phyloP scores from a whole-genome alignment of 2,113 vertebrate genomes.

The Mormoops blainvillei region DNA sequence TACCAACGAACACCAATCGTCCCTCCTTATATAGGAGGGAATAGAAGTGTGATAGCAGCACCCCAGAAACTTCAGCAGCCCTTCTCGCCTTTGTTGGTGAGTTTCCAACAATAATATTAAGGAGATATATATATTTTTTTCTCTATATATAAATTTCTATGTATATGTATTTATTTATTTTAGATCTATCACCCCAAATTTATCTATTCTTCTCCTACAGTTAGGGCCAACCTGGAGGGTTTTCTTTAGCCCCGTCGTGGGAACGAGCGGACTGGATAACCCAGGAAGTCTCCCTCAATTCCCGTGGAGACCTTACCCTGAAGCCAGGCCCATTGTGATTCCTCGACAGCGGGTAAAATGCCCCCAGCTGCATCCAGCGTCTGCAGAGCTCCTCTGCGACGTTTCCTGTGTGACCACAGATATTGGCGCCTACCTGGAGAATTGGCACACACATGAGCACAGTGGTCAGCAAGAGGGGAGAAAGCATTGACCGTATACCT shows the following conservation, averaged over 20 bases:
- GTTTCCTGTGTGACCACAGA: conserved; percentile 90
- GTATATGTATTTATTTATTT: background rate
- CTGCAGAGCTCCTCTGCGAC: conserved; percentile 89
- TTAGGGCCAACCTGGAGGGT: background rate
- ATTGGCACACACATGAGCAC: conserved; percentile 5
- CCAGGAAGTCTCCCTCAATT: background rate
- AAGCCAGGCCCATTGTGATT: conserved; percentile 89
- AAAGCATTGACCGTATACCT: background rate
- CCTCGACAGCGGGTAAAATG: conserved; percentile 95
- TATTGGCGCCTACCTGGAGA: conserved; percentile 93
- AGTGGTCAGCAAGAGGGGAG: background rate
- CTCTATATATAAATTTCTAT: no score
- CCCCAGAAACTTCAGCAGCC: background rate
- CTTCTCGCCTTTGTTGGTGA: background rate
- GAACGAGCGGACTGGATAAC: background rate
- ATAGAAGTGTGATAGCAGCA: background rate
- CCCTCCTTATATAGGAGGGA: background rate
- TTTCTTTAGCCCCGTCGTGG: background rate
- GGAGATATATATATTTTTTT: background rate
- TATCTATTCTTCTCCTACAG: background rate
- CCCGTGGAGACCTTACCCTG: conserved; percentile 73
- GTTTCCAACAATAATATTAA: background rate
- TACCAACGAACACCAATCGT: background rate
- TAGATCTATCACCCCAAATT: background rate
- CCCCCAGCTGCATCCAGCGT: conserved; percentile 96